These are phyloP conservation scores for Heliconius sara DNA, from an alignment of 2,888 invertebrate genomes.

Conservation along the genomic window DNA sequence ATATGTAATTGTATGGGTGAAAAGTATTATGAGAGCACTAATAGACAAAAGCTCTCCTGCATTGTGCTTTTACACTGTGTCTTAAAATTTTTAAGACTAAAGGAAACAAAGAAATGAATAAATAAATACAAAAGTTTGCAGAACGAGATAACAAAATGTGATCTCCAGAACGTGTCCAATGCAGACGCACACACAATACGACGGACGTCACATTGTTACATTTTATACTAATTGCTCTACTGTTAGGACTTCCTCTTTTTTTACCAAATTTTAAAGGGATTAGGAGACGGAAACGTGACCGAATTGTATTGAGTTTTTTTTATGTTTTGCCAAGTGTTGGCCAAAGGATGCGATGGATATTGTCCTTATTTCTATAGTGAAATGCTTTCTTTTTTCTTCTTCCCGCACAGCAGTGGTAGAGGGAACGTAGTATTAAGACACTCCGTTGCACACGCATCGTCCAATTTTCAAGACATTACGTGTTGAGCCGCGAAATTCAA, in stretches of 20 bases:
- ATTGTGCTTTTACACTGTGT: too few species aligned
- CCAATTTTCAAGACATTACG: neutral
- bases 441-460: neutral
- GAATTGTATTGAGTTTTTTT: neutral
- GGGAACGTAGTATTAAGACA: neutral
- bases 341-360: neutral
- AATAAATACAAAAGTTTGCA: too few species aligned
- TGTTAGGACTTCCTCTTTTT: conserved; percentile 23
- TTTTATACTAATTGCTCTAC: conserved; percentile 9
- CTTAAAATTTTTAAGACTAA: too few species aligned
- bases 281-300: conserved; percentile 14
- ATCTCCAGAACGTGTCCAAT: too few species aligned
- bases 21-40: too few species aligned
- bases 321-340: conserved; percentile 11
- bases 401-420: neutral
- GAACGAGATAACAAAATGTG: too few species aligned
- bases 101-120: too few species aligned
- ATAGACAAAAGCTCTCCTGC: too few species aligned
- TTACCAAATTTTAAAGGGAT: conserved; percentile 15
- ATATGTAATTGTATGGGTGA: too few species aligned
- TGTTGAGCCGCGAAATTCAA: too few species aligned
- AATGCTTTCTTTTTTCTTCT: neutral
- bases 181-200: neutral
- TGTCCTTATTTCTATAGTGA: neutral
- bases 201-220: conserved; percentile 9